Conservation (phyloP, 1,140 invertebrate species). For the Bombus ignitus region DNA sequence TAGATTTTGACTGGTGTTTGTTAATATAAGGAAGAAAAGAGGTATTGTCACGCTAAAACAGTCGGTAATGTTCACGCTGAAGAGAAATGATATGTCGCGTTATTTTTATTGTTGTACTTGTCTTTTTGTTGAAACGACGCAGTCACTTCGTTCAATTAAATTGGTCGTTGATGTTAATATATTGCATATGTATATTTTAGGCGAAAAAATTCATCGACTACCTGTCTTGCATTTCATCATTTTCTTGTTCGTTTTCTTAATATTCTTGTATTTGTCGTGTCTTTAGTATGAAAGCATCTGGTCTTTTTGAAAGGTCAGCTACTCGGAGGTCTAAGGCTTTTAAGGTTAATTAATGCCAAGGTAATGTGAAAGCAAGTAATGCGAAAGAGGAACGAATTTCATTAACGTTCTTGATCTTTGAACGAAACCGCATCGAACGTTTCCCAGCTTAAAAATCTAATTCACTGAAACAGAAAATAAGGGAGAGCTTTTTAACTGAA, state of each 20-base stretch:
- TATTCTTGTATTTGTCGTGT: not conserved
- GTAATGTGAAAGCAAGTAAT: constrained; percentile 12
- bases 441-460: not conserved
- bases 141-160: not conserved
- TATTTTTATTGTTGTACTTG: too few relatives aligned
- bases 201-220: rapidly evolving
- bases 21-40: not conserved
- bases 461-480: not conserved
- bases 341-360: constrained; percentile 42
- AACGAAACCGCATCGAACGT: not conserved
- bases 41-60: too few relatives aligned
- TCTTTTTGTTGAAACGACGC: not conserved
- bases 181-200: not conserved
- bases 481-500: not conserved
- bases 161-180: not conserved
- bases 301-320: not conserved
- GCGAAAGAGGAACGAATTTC: constrained; percentile 32
- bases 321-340: not conserved
- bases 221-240: too few relatives aligned
- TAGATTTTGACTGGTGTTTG: not conserved
- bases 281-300: not conserved
- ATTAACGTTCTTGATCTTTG: constrained; percentile 33
- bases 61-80: too few relatives aligned
- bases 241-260: not conserved
- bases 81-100: too few relatives aligned